Evolutionary conservation across 1,140 invertebrate genomes (phyloP), one percentile per base, ranked within the genome.

Genomic region (Leptestheria dahalacensis): DNA sequence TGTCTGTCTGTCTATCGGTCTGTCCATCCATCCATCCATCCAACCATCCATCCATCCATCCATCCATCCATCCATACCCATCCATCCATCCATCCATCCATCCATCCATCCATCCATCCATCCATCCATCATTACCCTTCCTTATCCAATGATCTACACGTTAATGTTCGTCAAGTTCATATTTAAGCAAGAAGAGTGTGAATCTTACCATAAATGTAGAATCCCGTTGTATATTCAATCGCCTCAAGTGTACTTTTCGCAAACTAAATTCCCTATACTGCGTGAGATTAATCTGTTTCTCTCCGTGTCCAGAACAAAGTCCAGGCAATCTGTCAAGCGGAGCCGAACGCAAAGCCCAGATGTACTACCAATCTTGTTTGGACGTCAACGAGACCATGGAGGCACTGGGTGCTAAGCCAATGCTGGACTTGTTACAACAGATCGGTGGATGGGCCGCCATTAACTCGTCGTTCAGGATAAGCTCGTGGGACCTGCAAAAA

Each of bases 331-430:
- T 81, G 64, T 81, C 79, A 65, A 87, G 84, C 48, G 78, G 83
- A 64, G 86, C 92, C 0, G 91, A 97, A 69, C 76, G 77, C 48
- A 97, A 96, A 73, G 90, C 91, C 0, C 84, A 89, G 66, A 72
- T 83, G 2, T 97, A 95, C 72, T 98, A 93, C 71, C 75, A 83
- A 60, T 93, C 93, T 0, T 98, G 94, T 69, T 81, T 97, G 77
- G 93, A 97, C 71, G 78, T 78, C 1, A 93, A 95, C 65, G 90
- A 92, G 67, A 93, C 86, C 0, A 85, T 95, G 54, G 92, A 96
- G 74, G 73, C 79, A 48, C 68, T 88, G 6, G 88, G 88, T 0
- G 80, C 83, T 2, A 77, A 84, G 64, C 94, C 94, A 0, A 78
- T 97, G 71, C 67, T 86, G 2, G 77, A 84, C 29, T 68, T 97